Percentiles rank a stretch among this genome's conserved stretches.
These are phyloP conservation scores for Euzetes globulus DNA, from an alignment of 2,888 invertebrate genomes.

Conservation along the genomic window DNA sequence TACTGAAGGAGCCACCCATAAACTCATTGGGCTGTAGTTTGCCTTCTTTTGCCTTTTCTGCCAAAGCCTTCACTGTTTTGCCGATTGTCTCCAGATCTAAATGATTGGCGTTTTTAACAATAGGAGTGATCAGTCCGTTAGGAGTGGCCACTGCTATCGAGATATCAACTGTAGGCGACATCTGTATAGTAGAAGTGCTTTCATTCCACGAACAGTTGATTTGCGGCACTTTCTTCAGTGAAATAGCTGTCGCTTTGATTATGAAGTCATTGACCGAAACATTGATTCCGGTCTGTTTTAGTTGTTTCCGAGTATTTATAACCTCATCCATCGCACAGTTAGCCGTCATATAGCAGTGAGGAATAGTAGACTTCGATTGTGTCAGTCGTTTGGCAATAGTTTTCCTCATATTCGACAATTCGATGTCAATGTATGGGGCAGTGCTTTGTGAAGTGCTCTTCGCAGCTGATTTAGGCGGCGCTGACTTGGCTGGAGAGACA, in stretches of 20 bases:
- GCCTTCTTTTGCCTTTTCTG: constrained; percentile 53
- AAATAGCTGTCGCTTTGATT: constrained; percentile 58
- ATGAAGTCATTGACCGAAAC: constrained; percentile 62
- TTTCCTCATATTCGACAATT: constrained; percentile 56
- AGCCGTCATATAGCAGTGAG: constrained; percentile 59
- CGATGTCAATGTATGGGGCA: constrained; percentile 52
- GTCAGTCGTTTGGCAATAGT: constrained; percentile 59
- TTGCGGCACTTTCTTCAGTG: constrained; percentile 51
- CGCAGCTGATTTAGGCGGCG: not conserved
- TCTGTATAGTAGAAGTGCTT: constrained; percentile 57
- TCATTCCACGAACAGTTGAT: constrained; percentile 48
- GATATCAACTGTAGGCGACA: constrained; percentile 86
- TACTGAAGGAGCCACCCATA: constrained; percentile 81
- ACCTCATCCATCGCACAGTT: constrained; percentile 50
- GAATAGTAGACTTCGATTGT: constrained; percentile 56
- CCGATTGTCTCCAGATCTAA: constrained; percentile 39
- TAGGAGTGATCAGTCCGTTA: constrained; percentile 89
- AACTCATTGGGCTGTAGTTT: constrained; percentile 60
- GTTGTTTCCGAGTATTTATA: constrained; percentile 58
- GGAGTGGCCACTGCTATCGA: constrained; percentile 94
- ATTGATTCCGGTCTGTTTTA: constrained; percentile 57
- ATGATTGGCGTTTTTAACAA: constrained; percentile 58
- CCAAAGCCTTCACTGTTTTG: constrained; percentile 48
- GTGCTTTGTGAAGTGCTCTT: constrained; percentile 36
- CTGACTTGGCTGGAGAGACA: not conserved